A percentile compares a stretch with the other conserved stretches of the same genome.
phyloP scores from a whole-genome alignment of 2,888 invertebrate species.

The Dicroscelio sp. region DNA sequence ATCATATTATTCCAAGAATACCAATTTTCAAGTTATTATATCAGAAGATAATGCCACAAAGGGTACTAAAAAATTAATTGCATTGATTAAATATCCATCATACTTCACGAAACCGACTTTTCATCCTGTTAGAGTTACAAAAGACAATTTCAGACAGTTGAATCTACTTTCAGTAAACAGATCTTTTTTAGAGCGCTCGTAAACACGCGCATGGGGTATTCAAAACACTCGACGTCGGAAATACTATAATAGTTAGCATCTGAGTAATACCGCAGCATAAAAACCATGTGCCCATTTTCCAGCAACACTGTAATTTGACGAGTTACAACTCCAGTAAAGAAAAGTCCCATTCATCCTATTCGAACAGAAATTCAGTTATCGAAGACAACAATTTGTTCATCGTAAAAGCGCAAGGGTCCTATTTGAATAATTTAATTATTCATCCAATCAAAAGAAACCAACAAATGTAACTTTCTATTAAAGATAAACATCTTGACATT shows the following conservation, averaged over 20 bases:
- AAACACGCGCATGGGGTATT: slow-evolving; percentile 55
- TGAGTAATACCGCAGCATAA: slow-evolving; percentile 25
- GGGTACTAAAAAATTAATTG: background rate
- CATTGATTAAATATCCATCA: too few relatives aligned
- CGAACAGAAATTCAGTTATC: slow-evolving; percentile 49
- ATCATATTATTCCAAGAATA: too few relatives aligned
- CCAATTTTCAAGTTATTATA: too few relatives aligned
- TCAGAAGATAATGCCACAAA: too few relatives aligned
- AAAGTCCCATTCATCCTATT: slow-evolving; percentile 26
- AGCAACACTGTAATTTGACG: slow-evolving; percentile 52
- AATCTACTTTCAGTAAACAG: slow-evolving; percentile 53
- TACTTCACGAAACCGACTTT: too few relatives aligned
- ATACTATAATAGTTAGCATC: slow-evolving; percentile 40
- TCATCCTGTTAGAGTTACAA: background rate
- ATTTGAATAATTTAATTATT: slow-evolving; percentile 28
- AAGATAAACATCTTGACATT: slow-evolving; percentile 18
- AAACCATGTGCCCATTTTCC: slow-evolving; percentile 45
- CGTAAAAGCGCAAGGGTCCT: too few relatives aligned
- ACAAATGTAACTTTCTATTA: slow-evolving; percentile 42
- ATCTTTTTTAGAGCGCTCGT: slow-evolving; percentile 46
- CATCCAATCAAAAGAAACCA: slow-evolving; percentile 1
- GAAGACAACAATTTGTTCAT: background rate
- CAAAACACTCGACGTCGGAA: slow-evolving; percentile 43
- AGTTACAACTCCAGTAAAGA: slow-evolving; percentile 38
- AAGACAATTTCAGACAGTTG: background rate